Conservation (phyloP, 2,888 invertebrate species). For the Plagodis pulveraria region DNA sequence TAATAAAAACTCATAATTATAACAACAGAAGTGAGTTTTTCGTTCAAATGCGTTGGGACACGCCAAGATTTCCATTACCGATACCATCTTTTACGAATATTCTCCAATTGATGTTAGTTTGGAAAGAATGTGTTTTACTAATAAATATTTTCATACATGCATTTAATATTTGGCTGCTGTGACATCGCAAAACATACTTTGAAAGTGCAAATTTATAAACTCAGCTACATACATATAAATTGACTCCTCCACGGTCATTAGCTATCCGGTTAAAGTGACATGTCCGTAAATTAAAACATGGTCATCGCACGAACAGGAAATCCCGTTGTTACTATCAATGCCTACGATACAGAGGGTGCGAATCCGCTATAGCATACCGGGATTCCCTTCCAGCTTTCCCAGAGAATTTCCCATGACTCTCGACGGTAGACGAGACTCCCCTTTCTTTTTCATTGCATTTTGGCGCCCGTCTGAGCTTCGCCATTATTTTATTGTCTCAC, state of each 20-base stretch:
- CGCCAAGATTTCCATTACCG: too few relatives aligned
- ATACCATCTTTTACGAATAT: too few relatives aligned
- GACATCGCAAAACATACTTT: not conserved
- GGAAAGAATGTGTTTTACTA: too few relatives aligned
- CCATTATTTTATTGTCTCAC: conserved; percentile 40
- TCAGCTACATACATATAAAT: conserved; percentile 2
- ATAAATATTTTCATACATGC: too few relatives aligned
- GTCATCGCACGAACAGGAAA: conserved; percentile 58
- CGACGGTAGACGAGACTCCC: conserved; percentile 49
- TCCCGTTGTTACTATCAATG: conserved; percentile 64
- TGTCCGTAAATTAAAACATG: conserved; percentile 34
- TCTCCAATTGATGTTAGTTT: too few relatives aligned
- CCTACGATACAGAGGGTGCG: conserved; percentile 51
- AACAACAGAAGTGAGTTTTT: too few relatives aligned
- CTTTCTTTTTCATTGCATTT: conserved; percentile 54
- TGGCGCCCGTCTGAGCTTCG: conserved; percentile 60
- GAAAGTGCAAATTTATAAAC: conserved; percentile 6
- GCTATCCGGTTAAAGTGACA: conserved; percentile 27
- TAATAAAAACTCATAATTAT: too few relatives aligned
- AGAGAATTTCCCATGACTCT: conserved; percentile 73
- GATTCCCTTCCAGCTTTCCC: conserved; percentile 73
- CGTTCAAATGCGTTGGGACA: too few relatives aligned
- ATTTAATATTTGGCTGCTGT: not conserved
- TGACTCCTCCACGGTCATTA: conserved; percentile 25
- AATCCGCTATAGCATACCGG: conserved; percentile 57